These are phyloP conservation scores for Ips typographus DNA, from an alignment of 1,140 invertebrate species.

Conservation along the genomic window DNA sequence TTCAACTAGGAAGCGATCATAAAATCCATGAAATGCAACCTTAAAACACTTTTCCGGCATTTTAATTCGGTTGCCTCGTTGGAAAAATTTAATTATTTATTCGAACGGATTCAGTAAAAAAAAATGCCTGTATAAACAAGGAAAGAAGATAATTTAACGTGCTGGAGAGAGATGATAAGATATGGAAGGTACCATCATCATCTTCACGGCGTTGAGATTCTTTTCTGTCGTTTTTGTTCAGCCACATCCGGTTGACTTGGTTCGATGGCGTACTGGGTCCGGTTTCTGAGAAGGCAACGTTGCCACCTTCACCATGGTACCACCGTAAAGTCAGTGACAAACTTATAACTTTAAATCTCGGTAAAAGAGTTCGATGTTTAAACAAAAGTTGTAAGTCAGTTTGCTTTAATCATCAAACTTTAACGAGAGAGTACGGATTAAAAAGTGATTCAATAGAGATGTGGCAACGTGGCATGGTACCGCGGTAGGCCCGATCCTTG, in stretches of 20 bases:
- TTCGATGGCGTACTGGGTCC: constrained; percentile 26
- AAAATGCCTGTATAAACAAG: neutral
- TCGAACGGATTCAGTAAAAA: too few relatives aligned
- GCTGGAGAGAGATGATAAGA: constrained; percentile 1
- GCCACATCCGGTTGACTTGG: constrained; percentile 34
- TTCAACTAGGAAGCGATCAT: too few relatives aligned
- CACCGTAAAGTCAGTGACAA: too few relatives aligned
- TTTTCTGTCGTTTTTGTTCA: constrained; percentile 27
- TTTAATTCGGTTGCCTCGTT: too few relatives aligned
- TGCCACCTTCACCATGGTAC: constrained; percentile 1
- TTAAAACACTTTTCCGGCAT: too few relatives aligned
- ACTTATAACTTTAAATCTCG: neutral
- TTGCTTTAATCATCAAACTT: too few relatives aligned
- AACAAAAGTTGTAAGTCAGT: too few relatives aligned
- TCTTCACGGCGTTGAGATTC: constrained; percentile 12
- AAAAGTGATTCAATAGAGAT: neutral
- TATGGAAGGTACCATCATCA: constrained; percentile 22
- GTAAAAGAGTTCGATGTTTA: neutral
- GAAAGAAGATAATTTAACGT: neutral
- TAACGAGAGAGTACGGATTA: neutral
- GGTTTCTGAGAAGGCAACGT: constrained; percentile 28
- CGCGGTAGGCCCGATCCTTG: constrained; percentile 40
- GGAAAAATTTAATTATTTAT: too few relatives aligned
- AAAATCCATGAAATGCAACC: too few relatives aligned
- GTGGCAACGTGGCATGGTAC: constrained; percentile 32